Conservation (phyloP, 2,888 invertebrate species). For the Saturnia pavonia region DNA sequence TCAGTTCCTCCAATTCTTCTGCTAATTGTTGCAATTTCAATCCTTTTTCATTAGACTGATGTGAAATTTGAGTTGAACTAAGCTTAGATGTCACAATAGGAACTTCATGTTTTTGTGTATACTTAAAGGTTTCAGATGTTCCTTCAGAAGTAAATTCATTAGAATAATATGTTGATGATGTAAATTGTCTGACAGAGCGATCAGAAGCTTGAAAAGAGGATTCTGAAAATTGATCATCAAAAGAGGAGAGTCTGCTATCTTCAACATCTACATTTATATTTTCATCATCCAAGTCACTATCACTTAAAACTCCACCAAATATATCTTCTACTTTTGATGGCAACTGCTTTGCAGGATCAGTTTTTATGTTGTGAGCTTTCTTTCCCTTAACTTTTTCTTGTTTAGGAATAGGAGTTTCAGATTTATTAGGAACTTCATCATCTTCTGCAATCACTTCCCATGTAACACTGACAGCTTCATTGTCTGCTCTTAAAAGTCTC, state of each 20-base stretch:
- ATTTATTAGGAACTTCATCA: slow-evolving; percentile 85
- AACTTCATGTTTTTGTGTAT: slow-evolving; percentile 40
- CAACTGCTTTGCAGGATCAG: slow-evolving; percentile 51
- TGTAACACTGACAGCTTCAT: slow-evolving; percentile 92
- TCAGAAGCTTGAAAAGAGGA: slow-evolving; percentile 63
- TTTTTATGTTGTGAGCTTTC: slow-evolving; percentile 46
- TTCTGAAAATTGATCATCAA: slow-evolving; percentile 89
- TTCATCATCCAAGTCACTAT: slow-evolving; percentile 91
- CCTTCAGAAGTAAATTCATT: slow-evolving; percentile 39
- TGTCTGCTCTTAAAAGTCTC: slow-evolving; percentile 93
- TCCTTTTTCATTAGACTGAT: slow-evolving; percentile 24
- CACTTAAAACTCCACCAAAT: slow-evolving; percentile 96
- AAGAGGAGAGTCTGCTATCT: slow-evolving; percentile 89
- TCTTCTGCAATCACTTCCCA: slow-evolving; percentile 94
- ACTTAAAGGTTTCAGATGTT: slow-evolving; percentile 37
- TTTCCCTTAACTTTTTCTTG: slow-evolving; percentile 73
- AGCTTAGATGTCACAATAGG: slow-evolving; percentile 26
- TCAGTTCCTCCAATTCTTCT: slow-evolving; percentile 88
- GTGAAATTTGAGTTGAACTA: slow-evolving; percentile 4
- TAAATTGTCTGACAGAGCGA: slow-evolving; percentile 58
- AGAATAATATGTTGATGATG: slow-evolving; percentile 29
- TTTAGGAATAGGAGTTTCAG: slow-evolving; percentile 50
- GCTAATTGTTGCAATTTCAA: slow-evolving; percentile 86
- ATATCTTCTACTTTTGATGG: slow-evolving; percentile 85
- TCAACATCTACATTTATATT: slow-evolving; percentile 91